Evolutionary conservation across 2,888 invertebrate genomes (phyloP).

Genomic region (Pardosa pseudoannulata): DNA sequence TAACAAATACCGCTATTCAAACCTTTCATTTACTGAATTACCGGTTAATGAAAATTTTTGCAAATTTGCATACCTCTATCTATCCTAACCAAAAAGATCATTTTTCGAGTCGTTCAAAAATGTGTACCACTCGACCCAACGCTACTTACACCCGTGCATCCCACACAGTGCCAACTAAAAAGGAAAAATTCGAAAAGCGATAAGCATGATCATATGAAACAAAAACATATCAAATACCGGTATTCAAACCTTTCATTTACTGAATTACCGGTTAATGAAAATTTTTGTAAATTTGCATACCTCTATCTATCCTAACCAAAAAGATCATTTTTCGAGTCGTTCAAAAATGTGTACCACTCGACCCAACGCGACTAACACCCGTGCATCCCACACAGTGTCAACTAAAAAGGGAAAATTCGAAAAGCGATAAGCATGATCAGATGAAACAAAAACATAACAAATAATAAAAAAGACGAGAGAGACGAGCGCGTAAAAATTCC

Average conservation of each 20-base stretch:
- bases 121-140: background rate
- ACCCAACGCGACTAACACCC: background rate
- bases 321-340: too few species aligned
- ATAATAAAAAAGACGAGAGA: background rate
- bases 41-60: too few species aligned
- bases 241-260: too few species aligned
- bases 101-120: too few species aligned
- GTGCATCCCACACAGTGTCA: background rate
- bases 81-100: too few species aligned
- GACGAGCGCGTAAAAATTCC: background rate
- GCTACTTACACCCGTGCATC: background rate
- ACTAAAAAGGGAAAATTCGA: background rate
- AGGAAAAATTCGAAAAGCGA: constrained; percentile 6
- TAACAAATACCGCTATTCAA: too few species aligned
- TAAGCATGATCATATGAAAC: background rate
- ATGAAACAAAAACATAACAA: background rate
- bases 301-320: too few species aligned
- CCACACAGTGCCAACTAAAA: background rate
- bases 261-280: too few species aligned
- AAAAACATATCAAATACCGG: background rate
- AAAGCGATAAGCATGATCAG: background rate
- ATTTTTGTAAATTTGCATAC: too few species aligned
- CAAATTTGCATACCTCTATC: too few species aligned
- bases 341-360: background rate
- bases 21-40: too few species aligned